phyloP scores from a whole-genome alignment of 2,113 vertebrate genomes.

The Rhadina sibilatrix region DNA sequence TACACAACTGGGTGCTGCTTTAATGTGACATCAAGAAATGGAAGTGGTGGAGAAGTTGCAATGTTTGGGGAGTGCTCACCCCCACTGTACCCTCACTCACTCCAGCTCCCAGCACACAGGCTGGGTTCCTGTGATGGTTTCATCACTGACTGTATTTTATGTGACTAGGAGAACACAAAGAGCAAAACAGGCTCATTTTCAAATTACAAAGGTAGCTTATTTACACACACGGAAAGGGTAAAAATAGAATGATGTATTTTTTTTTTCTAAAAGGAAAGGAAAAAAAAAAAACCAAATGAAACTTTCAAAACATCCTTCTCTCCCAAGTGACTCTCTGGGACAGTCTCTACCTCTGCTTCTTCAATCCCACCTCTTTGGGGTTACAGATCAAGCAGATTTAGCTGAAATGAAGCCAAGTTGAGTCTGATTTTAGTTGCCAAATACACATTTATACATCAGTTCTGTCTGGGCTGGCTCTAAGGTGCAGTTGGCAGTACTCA shows the following conservation, averaged over 20 bases:
- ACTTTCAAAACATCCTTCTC: too few relatives aligned
- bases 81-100: not conserved
- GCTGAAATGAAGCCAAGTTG: not conserved
- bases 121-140: accelerated
- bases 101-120: not conserved
- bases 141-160: too few relatives aligned
- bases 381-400: not conserved
- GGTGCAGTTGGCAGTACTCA: not conserved
- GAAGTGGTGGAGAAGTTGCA: not conserved
- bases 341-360: not conserved
- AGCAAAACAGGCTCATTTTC: too few relatives aligned
- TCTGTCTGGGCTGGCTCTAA: not conserved
- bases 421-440: constrained; percentile 11
- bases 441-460: not conserved
- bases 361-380: not conserved
- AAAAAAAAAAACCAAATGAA: too few relatives aligned
- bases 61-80: not conserved
- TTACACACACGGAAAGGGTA: too few relatives aligned
- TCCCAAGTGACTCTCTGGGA: not conserved
- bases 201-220: too few relatives aligned
- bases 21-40: not conserved
- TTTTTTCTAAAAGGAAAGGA: too few relatives aligned
- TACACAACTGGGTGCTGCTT: not conserved
- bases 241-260: too few relatives aligned
- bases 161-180: too few relatives aligned